Evolutionary conservation across 1,140 invertebrate genomes (phyloP).

Genomic region (Magallana angulata): DNA sequence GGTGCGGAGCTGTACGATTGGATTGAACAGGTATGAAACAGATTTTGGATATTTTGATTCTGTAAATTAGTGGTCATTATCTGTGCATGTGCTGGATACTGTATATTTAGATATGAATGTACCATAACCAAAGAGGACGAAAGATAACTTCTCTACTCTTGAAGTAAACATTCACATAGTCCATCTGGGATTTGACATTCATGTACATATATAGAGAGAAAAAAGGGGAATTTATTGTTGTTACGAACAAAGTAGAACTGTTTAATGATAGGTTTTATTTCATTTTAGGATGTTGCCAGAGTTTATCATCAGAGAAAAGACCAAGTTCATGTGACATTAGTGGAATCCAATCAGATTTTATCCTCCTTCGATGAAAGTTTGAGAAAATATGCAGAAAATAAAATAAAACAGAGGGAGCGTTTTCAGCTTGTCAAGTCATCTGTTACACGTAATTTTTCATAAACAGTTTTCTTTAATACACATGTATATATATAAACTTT

Average conservation of each 20-base stretch:
- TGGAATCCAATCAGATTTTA: conserved; percentile 78
- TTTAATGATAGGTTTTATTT: no score
- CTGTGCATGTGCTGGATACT: no score
- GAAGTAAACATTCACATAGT: no score
- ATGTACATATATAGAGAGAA: no score
- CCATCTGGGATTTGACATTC: no score
- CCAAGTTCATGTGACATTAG: conserved; percentile 76
- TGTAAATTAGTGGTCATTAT: neutral
- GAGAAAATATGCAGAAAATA: conserved; percentile 78
- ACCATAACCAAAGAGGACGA: no score
- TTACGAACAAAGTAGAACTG: no score
- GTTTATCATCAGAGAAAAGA: conserved; percentile 73
- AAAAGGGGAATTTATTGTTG: no score
- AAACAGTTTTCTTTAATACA: neutral
- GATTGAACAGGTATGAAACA: conserved; percentile 74
- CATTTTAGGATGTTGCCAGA: conserved; percentile 74
- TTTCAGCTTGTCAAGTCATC: conserved; percentile 75
- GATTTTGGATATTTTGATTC: neutral
- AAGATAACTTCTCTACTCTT: no score
- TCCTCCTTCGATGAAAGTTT: conserved; percentile 77
- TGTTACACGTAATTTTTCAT: conserved; percentile 70
- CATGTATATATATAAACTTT: no score
- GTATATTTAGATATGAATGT: no score
- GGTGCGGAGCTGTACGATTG: conserved; percentile 81
- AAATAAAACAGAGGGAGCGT: conserved; percentile 74